phyloP scores from a whole-genome alignment of 2,113 vertebrate genomes.

The Podarcis raffonei region DNA sequence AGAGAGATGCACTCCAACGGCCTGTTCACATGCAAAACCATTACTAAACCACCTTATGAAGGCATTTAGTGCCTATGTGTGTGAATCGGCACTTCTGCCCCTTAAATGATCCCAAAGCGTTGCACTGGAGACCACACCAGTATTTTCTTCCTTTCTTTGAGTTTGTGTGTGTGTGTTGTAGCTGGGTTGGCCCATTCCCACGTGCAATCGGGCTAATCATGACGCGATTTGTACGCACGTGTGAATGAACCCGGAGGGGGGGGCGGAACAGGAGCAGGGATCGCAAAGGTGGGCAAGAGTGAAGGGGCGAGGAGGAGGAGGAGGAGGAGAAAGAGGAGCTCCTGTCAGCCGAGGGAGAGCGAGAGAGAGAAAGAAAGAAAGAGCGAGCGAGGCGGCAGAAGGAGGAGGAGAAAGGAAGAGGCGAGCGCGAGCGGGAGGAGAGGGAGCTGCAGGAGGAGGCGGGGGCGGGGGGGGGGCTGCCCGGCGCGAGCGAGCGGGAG shows the following conservation, averaged over 20 bases:
- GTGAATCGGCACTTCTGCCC: not conserved
- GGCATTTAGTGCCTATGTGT: not conserved
- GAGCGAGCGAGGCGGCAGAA: conserved; percentile 14
- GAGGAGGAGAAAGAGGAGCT: not conserved
- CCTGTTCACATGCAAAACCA: not conserved
- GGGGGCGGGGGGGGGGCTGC: conserved; percentile 32
- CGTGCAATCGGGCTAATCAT: not conserved
- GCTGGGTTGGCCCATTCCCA: not conserved
- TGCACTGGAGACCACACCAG: too few relatives aligned
- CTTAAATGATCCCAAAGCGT: not conserved
- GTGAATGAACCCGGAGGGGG: not conserved
- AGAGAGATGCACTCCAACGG: not conserved
- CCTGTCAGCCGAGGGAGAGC: not conserved
- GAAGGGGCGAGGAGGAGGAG: not conserved
- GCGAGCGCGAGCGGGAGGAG: not conserved
- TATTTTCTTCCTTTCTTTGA: not conserved
- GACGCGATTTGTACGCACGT: not conserved
- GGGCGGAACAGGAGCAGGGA: not conserved
- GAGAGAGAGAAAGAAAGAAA: not conserved
- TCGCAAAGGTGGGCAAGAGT: not conserved
- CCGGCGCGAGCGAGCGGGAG: not conserved
- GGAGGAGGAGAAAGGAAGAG: conserved; percentile 39
- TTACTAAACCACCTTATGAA: not conserved
- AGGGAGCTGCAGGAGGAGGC: not conserved
- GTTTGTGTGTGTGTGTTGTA: not conserved